A percentile compares a stretch with the other conserved stretches of the same genome.
Evolutionary conservation across 2,113 vertebrate genomes (phyloP).

Genomic region (Eptesicus fuscus): DNA sequence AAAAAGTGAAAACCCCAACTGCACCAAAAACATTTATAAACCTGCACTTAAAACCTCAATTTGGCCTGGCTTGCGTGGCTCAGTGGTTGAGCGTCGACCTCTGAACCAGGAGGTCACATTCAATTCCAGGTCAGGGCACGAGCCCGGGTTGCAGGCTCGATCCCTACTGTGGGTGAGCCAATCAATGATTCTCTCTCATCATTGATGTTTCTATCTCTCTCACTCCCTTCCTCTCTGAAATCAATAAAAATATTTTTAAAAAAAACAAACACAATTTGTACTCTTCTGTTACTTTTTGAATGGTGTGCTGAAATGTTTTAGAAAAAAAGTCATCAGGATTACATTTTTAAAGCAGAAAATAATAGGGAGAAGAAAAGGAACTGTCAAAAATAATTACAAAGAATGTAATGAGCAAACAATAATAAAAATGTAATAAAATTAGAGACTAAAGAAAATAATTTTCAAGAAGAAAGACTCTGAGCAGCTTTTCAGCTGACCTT

Average conservation of each 20-base stretch:
- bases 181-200: no score
- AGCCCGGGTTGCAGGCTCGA: no score
- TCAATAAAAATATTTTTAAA: no score
- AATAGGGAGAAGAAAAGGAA: background rate
- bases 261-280: background rate
- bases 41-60: background rate
- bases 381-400: background rate
- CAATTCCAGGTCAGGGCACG: no score
- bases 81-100: no score
- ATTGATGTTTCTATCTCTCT: no score
- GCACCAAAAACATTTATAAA: background rate
- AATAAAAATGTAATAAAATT: background rate
- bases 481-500: background rate
- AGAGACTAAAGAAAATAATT: background rate
- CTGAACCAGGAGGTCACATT: no score
- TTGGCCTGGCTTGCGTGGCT: background rate
- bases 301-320: conserved; percentile 1
- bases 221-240: no score
- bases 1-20: background rate
- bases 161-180: no score
- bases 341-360: background rate
- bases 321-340: background rate
- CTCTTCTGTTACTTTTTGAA: background rate
- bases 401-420: background rate
- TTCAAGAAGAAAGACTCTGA: background rate